Conservation (phyloP, 2,888 invertebrate species). For the Morpho helenor region DNA sequence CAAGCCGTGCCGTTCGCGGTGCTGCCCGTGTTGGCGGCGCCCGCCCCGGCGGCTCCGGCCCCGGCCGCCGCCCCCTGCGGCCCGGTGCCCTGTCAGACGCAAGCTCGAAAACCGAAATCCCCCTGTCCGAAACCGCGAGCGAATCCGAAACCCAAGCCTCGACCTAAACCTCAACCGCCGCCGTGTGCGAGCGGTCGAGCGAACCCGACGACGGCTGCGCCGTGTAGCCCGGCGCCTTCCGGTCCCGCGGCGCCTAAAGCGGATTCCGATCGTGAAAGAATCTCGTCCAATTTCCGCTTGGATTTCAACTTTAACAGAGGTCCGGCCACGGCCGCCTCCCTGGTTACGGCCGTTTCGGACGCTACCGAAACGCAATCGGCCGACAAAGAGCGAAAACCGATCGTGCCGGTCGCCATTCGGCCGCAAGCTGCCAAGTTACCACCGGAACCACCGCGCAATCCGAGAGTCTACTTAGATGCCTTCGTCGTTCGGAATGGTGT, state of each 20-base stretch:
- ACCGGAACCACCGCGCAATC: constrained; percentile 44
- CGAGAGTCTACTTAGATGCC: constrained; percentile 69
- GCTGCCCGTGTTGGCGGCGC: constrained; percentile 26
- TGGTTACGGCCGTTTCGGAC: constrained; percentile 29
- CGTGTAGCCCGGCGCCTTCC: constrained; percentile 6
- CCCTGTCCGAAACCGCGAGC: constrained; percentile 38
- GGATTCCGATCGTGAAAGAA: constrained; percentile 52
- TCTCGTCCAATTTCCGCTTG: constrained; percentile 61
- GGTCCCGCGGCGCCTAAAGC: constrained; percentile 32
- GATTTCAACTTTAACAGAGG: constrained; percentile 64
- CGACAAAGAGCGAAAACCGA: constrained; percentile 33
- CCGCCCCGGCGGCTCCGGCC: constrained; percentile 4
- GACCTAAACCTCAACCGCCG: constrained; percentile 41
- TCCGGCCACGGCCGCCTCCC: constrained; percentile 42
- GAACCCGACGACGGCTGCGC: constrained; percentile 46
- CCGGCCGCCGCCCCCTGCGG: constrained; percentile 16
- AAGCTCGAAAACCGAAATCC: constrained; percentile 17
- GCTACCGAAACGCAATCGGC: constrained; percentile 10
- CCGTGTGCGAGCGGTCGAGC: constrained; percentile 59
- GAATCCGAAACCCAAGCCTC: constrained; percentile 34
- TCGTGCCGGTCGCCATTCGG: constrained; percentile 48
- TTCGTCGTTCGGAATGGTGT: constrained; percentile 67
- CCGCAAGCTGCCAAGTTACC: constrained; percentile 64
- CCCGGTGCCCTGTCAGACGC: constrained; percentile 42
- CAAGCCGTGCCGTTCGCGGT: constrained; percentile 36